phyloP scores from a whole-genome alignment of 2,888 invertebrate genomes.

The Melinaea marsaeus region DNA sequence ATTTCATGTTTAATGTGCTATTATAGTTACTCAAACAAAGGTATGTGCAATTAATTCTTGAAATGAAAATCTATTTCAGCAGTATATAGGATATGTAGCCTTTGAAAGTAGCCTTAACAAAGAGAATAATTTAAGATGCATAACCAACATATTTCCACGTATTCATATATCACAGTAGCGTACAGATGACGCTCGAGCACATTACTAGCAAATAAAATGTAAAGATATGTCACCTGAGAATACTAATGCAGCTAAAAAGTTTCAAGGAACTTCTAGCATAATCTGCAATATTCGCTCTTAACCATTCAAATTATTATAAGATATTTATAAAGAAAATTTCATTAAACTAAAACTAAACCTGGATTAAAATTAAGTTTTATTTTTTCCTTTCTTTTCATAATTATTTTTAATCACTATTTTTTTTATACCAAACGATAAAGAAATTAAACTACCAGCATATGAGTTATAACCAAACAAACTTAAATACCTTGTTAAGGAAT shows the following conservation, averaged over 20 bases:
- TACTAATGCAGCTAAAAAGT: slow-evolving; percentile 36
- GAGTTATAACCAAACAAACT: slow-evolving; percentile 11
- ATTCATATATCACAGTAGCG: slow-evolving; percentile 25
- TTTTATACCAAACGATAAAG: not conserved
- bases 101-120: slow-evolving; percentile 23
- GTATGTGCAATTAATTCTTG: not conserved
- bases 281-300: slow-evolving; percentile 34
- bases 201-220: slow-evolving; percentile 31
- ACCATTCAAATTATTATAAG: slow-evolving; percentile 37
- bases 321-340: slow-evolving; percentile 31
- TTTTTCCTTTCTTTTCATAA: not conserved
- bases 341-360: slow-evolving; percentile 2
- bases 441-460: not conserved
- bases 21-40: too few relatives aligned
- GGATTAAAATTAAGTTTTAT: slow-evolving; percentile 9
- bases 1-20: too few relatives aligned
- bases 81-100: slow-evolving; percentile 10
- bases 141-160: slow-evolving; percentile 25
- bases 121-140: slow-evolving; percentile 23
- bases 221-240: slow-evolving; percentile 37
- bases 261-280: slow-evolving; percentile 33
- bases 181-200: slow-evolving; percentile 30
- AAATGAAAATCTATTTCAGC: slow-evolving; percentile 4
- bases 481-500: slow-evolving; percentile 28
- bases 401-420: slow-evolving; percentile 17